Evolutionary conservation across 2,888 invertebrate genomes (phyloP).

Genomic region (Chloromyia formosa): DNA sequence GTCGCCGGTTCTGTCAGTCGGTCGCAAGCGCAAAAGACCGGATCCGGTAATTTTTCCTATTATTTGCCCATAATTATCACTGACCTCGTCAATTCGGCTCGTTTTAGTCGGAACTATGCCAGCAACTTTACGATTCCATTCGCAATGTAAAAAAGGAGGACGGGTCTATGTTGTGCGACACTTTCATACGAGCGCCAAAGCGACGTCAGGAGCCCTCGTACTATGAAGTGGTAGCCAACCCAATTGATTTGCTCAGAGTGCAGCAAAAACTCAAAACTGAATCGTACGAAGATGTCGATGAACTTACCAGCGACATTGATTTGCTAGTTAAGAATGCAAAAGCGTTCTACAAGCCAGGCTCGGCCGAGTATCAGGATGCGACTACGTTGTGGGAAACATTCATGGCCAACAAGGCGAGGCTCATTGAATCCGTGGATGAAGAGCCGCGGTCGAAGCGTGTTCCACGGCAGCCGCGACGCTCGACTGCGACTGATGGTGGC

Average conservation of each 20-base stretch:
- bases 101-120: conserved; percentile 81
- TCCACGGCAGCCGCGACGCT: conserved; percentile 59
- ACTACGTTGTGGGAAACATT: conserved; percentile 88
- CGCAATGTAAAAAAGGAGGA: conserved; percentile 92
- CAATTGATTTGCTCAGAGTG: conserved; percentile 91
- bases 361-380: conserved; percentile 90
- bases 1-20: conserved; percentile 60
- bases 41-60: conserved; percentile 70
- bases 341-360: conserved; percentile 89
- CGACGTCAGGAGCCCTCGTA: conserved; percentile 90
- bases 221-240: conserved; percentile 91
- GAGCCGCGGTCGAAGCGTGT: conserved; percentile 59
- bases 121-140: conserved; percentile 92
- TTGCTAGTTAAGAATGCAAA: conserved; percentile 93
- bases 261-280: conserved; percentile 98
- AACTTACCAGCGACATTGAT: conserved; percentile 89
- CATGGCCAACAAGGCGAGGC: conserved; percentile 62
- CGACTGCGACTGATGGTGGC: conserved; percentile 63
- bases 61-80: background rate
- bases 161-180: conserved; percentile 88
- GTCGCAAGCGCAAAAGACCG: conserved; percentile 75
- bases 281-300: conserved; percentile 93
- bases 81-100: conserved; percentile 14
- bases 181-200: conserved; percentile 94
- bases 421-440: conserved; percentile 59